A percentile compares a stretch with the other conserved stretches of the same genome.
These are phyloP conservation scores for Fissipunctia ypsillon DNA, from an alignment of 2,888 invertebrate genomes.

Conservation along the genomic window DNA sequence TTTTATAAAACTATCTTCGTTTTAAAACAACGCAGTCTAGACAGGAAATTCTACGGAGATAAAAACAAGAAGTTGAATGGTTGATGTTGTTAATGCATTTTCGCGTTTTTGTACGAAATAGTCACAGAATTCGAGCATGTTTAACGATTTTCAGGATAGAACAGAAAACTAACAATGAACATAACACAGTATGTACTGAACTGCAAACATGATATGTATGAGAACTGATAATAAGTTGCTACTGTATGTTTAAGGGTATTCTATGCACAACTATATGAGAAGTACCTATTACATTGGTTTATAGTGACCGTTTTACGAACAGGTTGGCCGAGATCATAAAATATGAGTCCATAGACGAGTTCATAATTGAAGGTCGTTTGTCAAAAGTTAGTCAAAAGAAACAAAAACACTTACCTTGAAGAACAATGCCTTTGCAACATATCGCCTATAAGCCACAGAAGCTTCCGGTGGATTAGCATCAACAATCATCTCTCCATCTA, in stretches of 20 bases:
- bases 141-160: background rate
- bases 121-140: conserved; percentile 6
- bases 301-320: background rate
- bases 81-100: conserved; percentile 30
- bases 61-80: conserved; percentile 38
- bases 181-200: background rate
- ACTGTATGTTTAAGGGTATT: background rate
- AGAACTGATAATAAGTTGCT: background rate
- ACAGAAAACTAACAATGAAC: background rate
- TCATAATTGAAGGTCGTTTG: background rate
- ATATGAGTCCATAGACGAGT: background rate
- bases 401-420: conserved; percentile 89
- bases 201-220: background rate
- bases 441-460: conserved; percentile 89
- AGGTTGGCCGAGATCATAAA: background rate
- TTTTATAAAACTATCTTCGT: conserved; percentile 54
- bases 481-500: conserved; percentile 75
- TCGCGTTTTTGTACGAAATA: conserved; percentile 24
- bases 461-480: conserved; percentile 87
- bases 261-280: background rate
- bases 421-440: conserved; percentile 90
- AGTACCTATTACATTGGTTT: no score
- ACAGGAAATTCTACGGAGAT: conserved; percentile 82
- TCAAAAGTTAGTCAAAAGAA: background rate
- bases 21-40: conserved; percentile 81